Conservation (phyloP, 2,113 vertebrate genomes). For the Hyperoodon ampullatus region DNA sequence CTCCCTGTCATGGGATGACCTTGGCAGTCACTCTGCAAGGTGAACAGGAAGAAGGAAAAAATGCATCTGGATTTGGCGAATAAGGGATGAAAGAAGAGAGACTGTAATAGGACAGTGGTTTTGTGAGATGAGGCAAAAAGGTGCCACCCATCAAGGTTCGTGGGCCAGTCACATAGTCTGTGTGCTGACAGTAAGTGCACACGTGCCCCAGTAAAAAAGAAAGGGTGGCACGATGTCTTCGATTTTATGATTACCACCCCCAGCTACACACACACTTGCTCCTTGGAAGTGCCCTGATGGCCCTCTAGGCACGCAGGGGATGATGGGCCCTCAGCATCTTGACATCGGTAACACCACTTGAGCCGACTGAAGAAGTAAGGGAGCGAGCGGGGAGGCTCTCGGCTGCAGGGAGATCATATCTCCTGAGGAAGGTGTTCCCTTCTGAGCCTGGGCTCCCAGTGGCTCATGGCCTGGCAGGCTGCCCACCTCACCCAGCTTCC, state of each 20-base stretch:
- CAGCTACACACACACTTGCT: not conserved
- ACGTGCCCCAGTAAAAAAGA: not conserved
- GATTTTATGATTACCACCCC: not conserved
- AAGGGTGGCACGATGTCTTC: not conserved
- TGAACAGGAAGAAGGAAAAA: not conserved
- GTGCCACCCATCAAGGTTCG: not conserved
- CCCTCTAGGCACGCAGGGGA: not conserved
- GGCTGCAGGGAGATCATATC: not conserved
- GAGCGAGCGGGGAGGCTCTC: not conserved
- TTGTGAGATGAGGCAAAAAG: slow-evolving; percentile 6
- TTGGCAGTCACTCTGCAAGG: slow-evolving; percentile 19
- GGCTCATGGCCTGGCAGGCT: not conserved
- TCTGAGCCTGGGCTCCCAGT: not conserved
- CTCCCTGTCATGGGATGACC: not conserved
- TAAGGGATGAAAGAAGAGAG: not conserved
- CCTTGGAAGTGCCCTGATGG: not conserved
- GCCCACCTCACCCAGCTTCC: not conserved
- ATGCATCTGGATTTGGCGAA: not conserved
- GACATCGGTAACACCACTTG: not conserved
- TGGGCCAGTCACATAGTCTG: not conserved
- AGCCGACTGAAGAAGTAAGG: not conserved
- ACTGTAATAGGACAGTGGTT: not conserved
- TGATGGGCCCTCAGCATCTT: not conserved
- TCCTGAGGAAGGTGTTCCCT: not conserved
- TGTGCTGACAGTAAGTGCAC: not conserved